These are phyloP conservation scores for Myrmecobius fasciatus DNA, from an alignment of 2,113 vertebrate species.

Conservation along the genomic window DNA sequence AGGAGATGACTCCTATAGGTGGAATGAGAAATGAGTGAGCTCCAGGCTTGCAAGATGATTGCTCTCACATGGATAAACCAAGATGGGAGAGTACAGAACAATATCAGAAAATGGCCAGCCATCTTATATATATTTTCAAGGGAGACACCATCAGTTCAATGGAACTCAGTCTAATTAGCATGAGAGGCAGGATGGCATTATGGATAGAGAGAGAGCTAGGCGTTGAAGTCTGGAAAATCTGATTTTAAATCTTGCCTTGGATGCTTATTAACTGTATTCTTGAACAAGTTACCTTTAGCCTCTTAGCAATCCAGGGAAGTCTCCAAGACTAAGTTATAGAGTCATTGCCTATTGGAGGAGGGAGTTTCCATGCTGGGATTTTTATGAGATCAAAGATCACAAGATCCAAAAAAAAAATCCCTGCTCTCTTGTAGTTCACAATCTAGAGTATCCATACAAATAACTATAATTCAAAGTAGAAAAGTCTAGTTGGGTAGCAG, in stretches of 20 bases:
- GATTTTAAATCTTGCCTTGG: not conserved
- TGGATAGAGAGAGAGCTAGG: not conserved
- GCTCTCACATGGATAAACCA: not conserved
- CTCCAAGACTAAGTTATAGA: not conserved
- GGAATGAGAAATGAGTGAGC: not conserved
- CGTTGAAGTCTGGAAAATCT: not conserved
- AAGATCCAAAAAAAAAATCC: not conserved
- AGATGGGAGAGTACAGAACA: not conserved
- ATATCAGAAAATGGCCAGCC: not conserved
- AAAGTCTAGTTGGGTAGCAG: not conserved
- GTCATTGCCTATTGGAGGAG: not conserved
- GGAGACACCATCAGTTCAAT: not conserved
- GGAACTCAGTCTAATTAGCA: not conserved
- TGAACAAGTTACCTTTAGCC: not conserved
- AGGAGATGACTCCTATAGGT: not conserved
- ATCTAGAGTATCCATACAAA: not conserved
- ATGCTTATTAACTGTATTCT: not conserved
- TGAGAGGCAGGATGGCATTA: not conserved
- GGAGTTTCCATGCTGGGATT: not conserved
- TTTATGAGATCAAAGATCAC: not conserved
- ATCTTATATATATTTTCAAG: not conserved
- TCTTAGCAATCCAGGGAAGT: accelerated
- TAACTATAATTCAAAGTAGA: not conserved
- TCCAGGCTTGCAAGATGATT: too few relatives aligned
- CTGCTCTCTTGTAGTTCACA: not conserved